Base-by-base conservation (phyloP, 2,113 vertebrate genomes). In the Rhea americana region DNA sequence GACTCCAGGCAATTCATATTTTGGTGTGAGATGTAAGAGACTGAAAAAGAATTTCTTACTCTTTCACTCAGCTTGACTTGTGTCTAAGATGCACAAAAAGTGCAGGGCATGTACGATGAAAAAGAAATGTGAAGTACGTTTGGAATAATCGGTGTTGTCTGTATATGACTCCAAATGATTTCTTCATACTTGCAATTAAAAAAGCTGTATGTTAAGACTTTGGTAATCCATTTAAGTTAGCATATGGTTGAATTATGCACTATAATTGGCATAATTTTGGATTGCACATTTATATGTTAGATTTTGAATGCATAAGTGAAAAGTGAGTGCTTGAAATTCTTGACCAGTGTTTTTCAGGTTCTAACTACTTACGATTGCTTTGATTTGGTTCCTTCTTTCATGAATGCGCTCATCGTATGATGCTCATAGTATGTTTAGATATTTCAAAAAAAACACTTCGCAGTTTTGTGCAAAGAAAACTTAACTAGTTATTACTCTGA, bases 51-150 rank as follows among this genome's bases (percentile, higher is more conserved):
- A 9, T 9, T 19, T 45, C 7, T 19, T 62, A 1, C 7, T 6
- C 43, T 62, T 41, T 41, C 1, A 1, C 16, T 7, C 24, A 78
- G 47, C 19, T 8, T 77, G 58, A n/a, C 28, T 21, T 35, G 50
- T 61, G 41, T 7, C 11, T 7, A 3, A 39, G 53, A 24, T 2
- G 5, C 9, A 7, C 5, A 12, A n/a, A 48, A 48, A 55, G 6
- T 4, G 32, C 19, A 8, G 4, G 6, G 14, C 11, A 1, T 8
- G 15, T 30, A 5, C 0, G 1, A 26, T 17, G 4, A n/a, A 5
- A 6, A 59, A 39, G 9, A 7, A 3, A 32, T 56, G 4, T 5
- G 14, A 43, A 39, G 26, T 26, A 5, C 32, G 8, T n/a, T 32
- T 48, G 61, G 18, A 82, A 13, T 28, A 39, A 39, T 0, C 7